Conservation (phyloP, 1,140 invertebrate genomes). For the Ptiloglossa arizonensis region DNA sequence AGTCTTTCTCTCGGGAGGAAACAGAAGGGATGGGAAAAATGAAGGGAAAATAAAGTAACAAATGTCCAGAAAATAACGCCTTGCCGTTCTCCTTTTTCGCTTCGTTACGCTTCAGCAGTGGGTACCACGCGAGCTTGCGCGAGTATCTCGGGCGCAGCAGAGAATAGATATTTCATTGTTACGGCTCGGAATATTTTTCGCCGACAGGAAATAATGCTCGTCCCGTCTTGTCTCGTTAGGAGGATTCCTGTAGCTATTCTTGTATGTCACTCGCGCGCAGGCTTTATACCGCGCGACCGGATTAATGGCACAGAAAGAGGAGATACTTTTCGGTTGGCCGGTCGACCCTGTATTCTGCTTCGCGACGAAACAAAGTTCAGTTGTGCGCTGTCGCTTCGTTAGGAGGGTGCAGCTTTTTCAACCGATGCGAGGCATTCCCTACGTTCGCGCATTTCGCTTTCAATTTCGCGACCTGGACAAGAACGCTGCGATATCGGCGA, state of each 20-base stretch:
- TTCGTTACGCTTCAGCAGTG: slow-evolving; percentile 29
- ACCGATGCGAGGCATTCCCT: background rate
- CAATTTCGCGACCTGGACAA: background rate
- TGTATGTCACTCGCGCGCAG: slow-evolving; percentile 20
- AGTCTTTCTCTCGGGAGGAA: background rate
- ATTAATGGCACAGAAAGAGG: slow-evolving; percentile 41
- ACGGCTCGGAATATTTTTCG: slow-evolving; percentile 44
- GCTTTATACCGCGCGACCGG: slow-evolving; percentile 22
- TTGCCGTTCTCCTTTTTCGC: slow-evolving; percentile 22
- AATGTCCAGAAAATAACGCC: slow-evolving; percentile 1
- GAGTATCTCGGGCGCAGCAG: slow-evolving; percentile 18
- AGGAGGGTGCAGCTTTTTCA: background rate
- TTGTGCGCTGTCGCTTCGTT: background rate
- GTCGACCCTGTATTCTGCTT: background rate
- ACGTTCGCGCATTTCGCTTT: background rate
- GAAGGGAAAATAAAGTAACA: background rate
- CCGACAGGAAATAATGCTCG: slow-evolving; percentile 48
- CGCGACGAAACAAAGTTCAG: slow-evolving; percentile 37
- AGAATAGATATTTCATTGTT: slow-evolving; percentile 43
- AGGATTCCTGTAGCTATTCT: slow-evolving; percentile 36
- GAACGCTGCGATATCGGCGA: background rate
- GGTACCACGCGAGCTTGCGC: background rate
- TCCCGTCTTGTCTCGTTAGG: slow-evolving; percentile 46
- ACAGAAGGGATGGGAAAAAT: background rate
- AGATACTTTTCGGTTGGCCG: slow-evolving; percentile 42